Conservation (phyloP, 1,140 invertebrate genomes). For the Zaprionus ornatus region DNA sequence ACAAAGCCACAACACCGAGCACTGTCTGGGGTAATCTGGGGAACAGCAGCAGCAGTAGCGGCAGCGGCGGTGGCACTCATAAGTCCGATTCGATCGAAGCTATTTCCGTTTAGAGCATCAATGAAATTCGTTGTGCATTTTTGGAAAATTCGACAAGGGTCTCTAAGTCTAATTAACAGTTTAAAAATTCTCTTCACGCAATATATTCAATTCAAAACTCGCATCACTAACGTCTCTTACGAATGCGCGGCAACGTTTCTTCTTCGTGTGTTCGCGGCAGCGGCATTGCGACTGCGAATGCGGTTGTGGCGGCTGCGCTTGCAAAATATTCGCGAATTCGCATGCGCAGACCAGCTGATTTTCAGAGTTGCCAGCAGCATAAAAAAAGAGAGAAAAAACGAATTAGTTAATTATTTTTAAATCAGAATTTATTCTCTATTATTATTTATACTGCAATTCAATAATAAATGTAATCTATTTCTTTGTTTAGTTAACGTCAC, state of each 20-base stretch:
- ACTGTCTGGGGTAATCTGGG: not conserved
- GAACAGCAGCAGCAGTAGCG: not conserved
- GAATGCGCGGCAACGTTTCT: slow-evolving; percentile 18
- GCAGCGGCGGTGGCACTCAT: slow-evolving; percentile 13
- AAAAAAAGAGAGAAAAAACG: not conserved
- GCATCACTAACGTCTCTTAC: slow-evolving; percentile 13
- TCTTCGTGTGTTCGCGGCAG: slow-evolving; percentile 23
- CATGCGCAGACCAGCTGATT: slow-evolving; percentile 42
- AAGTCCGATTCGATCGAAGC: slow-evolving; percentile 13
- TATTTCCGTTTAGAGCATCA: slow-evolving; percentile 17
- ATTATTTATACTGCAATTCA: too few species aligned
- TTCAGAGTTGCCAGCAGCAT: not conserved
- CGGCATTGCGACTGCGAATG: slow-evolving; percentile 43
- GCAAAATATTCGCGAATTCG: slow-evolving; percentile 42
- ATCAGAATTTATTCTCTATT: too few species aligned
- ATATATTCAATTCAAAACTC: slow-evolving; percentile 9
- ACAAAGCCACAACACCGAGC: slow-evolving; percentile 32
- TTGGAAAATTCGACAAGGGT: not conserved
- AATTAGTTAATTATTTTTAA: not conserved
- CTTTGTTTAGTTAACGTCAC: too few species aligned
- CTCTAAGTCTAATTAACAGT: not conserved
- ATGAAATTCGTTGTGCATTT: slow-evolving; percentile 7
- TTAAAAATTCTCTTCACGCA: slow-evolving; percentile 24
- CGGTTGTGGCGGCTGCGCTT: slow-evolving; percentile 25
- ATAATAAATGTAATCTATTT: too few species aligned